Conservation (phyloP, 2,888 invertebrate species). For the Drosophila diplacantha region DNA sequence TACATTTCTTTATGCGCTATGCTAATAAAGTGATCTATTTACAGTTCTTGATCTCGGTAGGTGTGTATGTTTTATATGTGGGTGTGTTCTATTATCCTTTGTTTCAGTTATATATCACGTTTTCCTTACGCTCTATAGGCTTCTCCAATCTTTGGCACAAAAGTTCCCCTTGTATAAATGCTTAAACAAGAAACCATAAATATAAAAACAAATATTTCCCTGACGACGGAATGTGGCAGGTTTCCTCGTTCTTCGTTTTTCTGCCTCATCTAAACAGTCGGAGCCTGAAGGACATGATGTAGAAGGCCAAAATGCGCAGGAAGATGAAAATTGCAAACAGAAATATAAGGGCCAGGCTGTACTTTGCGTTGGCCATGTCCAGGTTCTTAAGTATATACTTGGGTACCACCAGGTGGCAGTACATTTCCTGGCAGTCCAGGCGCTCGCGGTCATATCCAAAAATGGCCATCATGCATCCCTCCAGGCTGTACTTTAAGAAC, state of each 20-base stretch:
- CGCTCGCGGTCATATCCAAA: conserved; percentile 89
- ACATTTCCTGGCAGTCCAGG: conserved; percentile 85
- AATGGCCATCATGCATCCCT: conserved; percentile 88
- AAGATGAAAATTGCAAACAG: conserved; percentile 82
- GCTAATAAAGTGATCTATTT: conserved; percentile 29
- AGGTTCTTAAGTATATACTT: conserved; percentile 85
- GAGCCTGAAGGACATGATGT: conserved; percentile 83
- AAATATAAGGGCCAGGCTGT: conserved; percentile 82
- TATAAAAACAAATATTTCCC: conserved; percentile 23
- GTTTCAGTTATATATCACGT: conserved; percentile 60
- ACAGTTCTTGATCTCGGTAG: conserved; percentile 36
- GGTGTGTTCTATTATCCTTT: conserved; percentile 19
- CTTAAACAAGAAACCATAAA: conserved; percentile 61
- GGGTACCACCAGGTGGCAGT: conserved; percentile 86
- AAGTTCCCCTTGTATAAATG: conserved; percentile 54
- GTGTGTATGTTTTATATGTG: conserved; percentile 16
- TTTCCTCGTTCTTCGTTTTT: neutral
- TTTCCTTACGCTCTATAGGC: conserved; percentile 61
- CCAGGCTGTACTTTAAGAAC: conserved; percentile 92
- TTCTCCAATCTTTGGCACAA: conserved; percentile 67
- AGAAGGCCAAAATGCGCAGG: conserved; percentile 83
- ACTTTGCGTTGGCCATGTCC: conserved; percentile 84
- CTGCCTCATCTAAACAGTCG: conserved; percentile 78
- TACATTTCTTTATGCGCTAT: conserved; percentile 38
- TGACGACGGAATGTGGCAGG: conserved; percentile 54